Base-by-base conservation (phyloP, 2,113 vertebrate genomes). In the Oncorhynchus nerka region DNA sequence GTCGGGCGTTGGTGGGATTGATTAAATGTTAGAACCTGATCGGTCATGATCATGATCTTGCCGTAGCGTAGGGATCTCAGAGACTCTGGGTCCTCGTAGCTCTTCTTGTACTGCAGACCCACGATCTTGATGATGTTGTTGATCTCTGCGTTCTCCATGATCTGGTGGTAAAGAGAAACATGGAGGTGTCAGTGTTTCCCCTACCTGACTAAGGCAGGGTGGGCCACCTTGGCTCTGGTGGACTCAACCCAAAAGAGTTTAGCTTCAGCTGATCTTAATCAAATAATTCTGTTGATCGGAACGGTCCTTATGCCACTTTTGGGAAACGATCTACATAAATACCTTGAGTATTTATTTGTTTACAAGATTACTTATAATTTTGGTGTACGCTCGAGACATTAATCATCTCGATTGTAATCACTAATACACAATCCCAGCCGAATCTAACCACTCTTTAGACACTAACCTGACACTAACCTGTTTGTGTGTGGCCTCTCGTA, bases 121-220 rank as follows among this genome's bases (percentile, higher is more conserved):
- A 99, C 97, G 66, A 99, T 99, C 93, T 99, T 99, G 84, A 99
- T 99, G 83, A 99, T 98, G 90, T 97, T 99, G 89, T 99, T 99
- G 84, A 99, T 99, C 91, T 99, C 98, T 39, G 97, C 97, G 67
- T 99, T 99, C 91, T 99, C 97, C 98, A 99, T 99, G 61, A 99
- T 99, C 97, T 99, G 85, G 59, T 4, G 61, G 20, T 13, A 28
- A 12, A 39, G 16, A 13, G 24, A 26, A 66, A 26, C 34, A 70
- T 7, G 13, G 13, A 5, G 1, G 15, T 1, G 12, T 55, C 4
- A 55, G 13, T 55, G 16, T 55, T 19, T 55, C 51, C 49, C 12
- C 16, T 55, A 55, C 15, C 16, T 19, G 51, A 19, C 51, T 11
- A 11, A 45, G 39, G 39, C 39, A 45, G 39, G 39, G 11, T 45